phyloP scores from a whole-genome alignment of 2,888 invertebrate genomes.

The Hypomecis atomaria region DNA sequence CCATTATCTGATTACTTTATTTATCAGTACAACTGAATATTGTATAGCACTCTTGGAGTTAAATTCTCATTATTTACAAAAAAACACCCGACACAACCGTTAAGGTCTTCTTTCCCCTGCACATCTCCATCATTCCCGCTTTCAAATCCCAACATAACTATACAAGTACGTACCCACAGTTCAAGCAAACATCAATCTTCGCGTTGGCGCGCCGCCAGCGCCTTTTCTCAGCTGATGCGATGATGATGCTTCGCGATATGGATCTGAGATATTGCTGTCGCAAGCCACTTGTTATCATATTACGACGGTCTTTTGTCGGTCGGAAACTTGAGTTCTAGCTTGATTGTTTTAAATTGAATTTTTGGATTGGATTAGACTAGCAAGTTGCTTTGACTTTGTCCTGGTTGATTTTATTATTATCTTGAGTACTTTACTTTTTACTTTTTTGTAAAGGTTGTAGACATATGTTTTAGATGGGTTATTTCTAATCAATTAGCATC shows the following conservation, averaged over 20 bases:
- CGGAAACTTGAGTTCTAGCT: background rate
- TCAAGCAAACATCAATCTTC: constrained; percentile 33
- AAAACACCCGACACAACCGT: no score
- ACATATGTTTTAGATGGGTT: no score
- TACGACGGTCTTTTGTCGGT: constrained; percentile 17
- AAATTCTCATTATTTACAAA: no score
- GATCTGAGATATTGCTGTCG: constrained; percentile 30
- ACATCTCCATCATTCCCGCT: background rate
- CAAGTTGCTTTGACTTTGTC: no score
- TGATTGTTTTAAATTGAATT: background rate
- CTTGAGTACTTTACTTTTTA: no score
- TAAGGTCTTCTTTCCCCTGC: no score
- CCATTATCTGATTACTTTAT: no score
- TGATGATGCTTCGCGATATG: constrained; percentile 38
- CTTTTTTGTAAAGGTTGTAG: no score
- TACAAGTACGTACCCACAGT: constrained; percentile 4
- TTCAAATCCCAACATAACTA: constrained; percentile 4
- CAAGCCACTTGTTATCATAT: constrained; percentile 23
- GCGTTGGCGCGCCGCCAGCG: constrained; percentile 39
- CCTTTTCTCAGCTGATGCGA: constrained; percentile 35
- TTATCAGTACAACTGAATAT: no score
- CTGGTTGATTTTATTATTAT: background rate
- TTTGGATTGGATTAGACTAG: no score
- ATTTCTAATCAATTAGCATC: no score
- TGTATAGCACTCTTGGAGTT: no score